Base-by-base conservation (phyloP, 2,797 vertebrate species). In the Anguilla marmorata region DNA sequence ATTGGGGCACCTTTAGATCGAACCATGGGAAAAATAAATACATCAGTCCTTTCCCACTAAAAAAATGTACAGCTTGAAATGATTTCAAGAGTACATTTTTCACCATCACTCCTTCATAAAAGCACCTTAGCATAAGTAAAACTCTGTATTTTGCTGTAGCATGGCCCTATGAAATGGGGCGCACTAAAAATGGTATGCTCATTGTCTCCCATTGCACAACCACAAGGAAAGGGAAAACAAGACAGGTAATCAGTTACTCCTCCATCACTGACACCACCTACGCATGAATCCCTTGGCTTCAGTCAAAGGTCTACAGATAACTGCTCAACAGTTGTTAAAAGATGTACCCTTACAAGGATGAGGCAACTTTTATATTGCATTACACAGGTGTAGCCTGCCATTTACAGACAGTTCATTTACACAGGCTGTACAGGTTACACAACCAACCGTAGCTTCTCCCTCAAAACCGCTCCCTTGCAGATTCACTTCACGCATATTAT, bases 261-360 rank as follows among this genome's bases (percentile, higher is more conserved):
- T 41, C 19, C 37, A 41, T 14, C 16, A 21, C 33, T 79, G 33
- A 45, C 74, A 79, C 33, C 74, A 79, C 74, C 33, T 6, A 41
- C 14, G 14, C 74, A 79, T 8, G 16, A 21, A 41, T 5, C 37
- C 33, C 74, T 79, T 37, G 16, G 37, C 37, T 79, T 41, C 45
- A 82, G 79, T 24, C 79, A 82, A 82, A 82, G 79, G 79, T 82
- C 45, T n/a, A 50, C 21, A 24, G 79, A 82, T 82, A 82, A 48
- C 79, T 9, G 45, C 45, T 48, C 79, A 82, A n/a, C 45, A 11
- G 79, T 82, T 48, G 45, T 12, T 50, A 48, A 82, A 82, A 82
- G 14, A 33, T 69, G 21, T 8, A 48, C 21, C 41, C 41, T 16
- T n/a, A 48, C 21, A 50, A n/a, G 41, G 21, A 82, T 24, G 41